Percentiles rank a stretch among this genome's conserved stretches.
Evolutionary conservation across 2,888 invertebrate genomes (phyloP).

Genomic region (Coecobrya sp.): DNA sequence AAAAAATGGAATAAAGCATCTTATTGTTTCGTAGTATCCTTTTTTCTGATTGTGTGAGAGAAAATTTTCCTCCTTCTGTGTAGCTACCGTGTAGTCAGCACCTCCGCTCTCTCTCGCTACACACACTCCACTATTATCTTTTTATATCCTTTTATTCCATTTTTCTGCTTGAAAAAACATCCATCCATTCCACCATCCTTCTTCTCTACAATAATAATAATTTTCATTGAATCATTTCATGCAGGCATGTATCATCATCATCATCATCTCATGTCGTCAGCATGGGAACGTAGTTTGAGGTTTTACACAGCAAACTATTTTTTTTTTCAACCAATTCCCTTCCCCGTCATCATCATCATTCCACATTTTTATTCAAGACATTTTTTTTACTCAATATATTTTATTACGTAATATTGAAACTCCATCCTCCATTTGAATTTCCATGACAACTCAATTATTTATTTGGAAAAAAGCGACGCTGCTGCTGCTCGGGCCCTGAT

Average conservation of each 20-base stretch:
- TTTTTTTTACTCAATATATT: too few species aligned
- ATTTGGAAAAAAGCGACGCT: too few species aligned
- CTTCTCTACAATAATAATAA: conserved; percentile 25
- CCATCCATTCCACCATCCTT: conserved; percentile 39
- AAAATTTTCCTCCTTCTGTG: background rate
- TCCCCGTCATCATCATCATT: background rate
- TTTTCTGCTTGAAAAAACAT: conserved; percentile 59
- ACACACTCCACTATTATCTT: conserved; percentile 64
- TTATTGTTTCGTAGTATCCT: background rate
- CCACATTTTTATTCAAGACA: background rate
- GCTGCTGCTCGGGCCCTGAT: too few species aligned
- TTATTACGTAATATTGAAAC: too few species aligned
- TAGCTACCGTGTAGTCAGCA: background rate
- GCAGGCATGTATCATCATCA: conserved; percentile 55
- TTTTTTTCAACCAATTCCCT: background rate
- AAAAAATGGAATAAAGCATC: background rate
- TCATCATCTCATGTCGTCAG: conserved; percentile 23
- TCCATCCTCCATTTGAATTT: background rate
- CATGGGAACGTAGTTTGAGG: conserved; percentile 67
- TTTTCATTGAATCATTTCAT: conserved; percentile 47
- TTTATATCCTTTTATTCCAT: conserved; percentile 7
- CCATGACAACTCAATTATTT: background rate
- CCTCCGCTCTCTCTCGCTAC: background rate
- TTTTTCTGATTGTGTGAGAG: conserved; percentile 39
- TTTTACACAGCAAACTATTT: conserved; percentile 37